Evolutionary conservation across 2,797 vertebrate species (phyloP), one percentile per base, ranked within the genome.

Genomic region (Syngnathus rostellatus): DNA sequence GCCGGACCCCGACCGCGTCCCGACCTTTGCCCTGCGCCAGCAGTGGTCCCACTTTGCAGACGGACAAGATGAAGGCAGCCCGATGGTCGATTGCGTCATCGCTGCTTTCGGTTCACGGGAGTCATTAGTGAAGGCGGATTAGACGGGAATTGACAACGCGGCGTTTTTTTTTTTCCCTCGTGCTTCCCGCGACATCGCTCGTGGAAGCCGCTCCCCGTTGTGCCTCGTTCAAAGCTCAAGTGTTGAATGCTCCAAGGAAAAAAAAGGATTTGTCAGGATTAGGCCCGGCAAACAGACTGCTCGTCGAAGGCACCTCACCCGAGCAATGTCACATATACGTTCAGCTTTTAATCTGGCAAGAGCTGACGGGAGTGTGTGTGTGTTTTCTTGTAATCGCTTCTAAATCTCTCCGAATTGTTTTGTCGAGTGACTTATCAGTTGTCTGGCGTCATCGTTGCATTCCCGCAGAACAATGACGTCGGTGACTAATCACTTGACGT

Each of bases 221-320:
- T 74, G 71, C 63, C 53, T 75, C 64, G 8, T 76, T 75, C 65
- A 62, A 67, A 69, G 63, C 55, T 66, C 45, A 59, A 74, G 72
- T 78, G 81, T 80, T 81, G 81, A 80, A 75, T 76, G 77, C 81
- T 72, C 71, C 43, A 48, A 72, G 53, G 71, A 86, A 89, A 90
- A 91, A 81, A 89, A 87, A 85, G 83, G 88, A 88, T 91, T 89
- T 85, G 64, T 40, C 65, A 60, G 87, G 87, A 89, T 92, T 89
- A 90, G 63, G 72, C 31, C 62, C 57, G 74, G 77, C 77, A 69
- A 77, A 70, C 78, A 87, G 86, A 83, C 73, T 77, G 75, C 78
- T 78, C 74, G 70, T 69, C 69, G 73, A 59, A 73, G 69, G 70
- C 79, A 84, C 85, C 82, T 82, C 83, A 81, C 68, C 70, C 70